Evolutionary conservation across 2,888 invertebrate species (phyloP).

Genomic region (Acronicta psi): DNA sequence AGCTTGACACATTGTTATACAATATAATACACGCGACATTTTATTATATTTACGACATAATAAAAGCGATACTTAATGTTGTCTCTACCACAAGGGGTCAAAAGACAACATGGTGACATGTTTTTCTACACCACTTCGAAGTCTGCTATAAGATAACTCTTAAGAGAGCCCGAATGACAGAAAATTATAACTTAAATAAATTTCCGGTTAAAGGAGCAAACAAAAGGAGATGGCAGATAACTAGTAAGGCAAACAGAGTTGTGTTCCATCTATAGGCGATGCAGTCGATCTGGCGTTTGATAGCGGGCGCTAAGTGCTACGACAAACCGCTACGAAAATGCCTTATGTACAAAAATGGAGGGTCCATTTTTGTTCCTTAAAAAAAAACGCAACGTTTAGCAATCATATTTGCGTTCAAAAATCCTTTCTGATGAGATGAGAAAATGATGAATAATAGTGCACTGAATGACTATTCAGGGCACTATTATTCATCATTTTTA

Average conservation of each 20-base stretch:
- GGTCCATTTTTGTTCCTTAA: not conserved
- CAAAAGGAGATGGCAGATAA: conserved; percentile 78
- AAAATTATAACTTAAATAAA: conserved; percentile 88
- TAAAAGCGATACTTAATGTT: conserved; percentile 44
- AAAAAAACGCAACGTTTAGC: not conserved
- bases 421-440: too few relatives aligned
- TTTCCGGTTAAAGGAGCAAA: conserved; percentile 86
- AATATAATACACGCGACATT: conserved; percentile 29
- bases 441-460: too few relatives aligned
- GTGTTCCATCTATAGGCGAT: conserved; percentile 80
- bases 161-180: conserved; percentile 80
- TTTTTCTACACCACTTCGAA: conserved; percentile 59
- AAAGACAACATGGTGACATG: conserved; percentile 74
- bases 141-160: conserved; percentile 57
- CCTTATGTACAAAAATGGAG: conserved; percentile 6
- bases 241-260: conserved; percentile 79
- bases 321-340: conserved; percentile 64
- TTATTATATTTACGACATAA: conserved; percentile 47
- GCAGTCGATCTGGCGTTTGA: conserved; percentile 83
- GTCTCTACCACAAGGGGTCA: conserved; percentile 58
- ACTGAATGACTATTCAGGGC: too few relatives aligned
- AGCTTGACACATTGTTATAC: conserved; percentile 30
- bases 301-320: conserved; percentile 81
- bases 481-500: conserved; percentile 1
- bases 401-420: not conserved